phyloP scores from a whole-genome alignment of 1,140 invertebrate species.

The Neotoxoptera formosana region DNA sequence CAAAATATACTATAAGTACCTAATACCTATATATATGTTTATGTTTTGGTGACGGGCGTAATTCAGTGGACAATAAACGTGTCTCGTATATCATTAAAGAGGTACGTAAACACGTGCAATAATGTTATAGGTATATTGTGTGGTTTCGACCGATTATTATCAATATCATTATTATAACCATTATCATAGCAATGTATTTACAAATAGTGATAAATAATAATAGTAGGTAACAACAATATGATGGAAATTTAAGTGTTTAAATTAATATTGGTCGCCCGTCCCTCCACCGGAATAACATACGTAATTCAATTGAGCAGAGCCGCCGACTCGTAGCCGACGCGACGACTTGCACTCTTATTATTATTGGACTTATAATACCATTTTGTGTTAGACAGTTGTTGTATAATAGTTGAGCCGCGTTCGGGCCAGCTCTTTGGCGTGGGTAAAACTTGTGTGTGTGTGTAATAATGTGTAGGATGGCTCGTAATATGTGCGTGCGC shows the following conservation, averaged over 20 bases:
- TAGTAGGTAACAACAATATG: not conserved
- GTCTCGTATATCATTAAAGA: not conserved
- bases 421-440: not conserved
- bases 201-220: not conserved
- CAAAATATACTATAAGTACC: not conserved
- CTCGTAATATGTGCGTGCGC: not conserved
- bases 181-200: not conserved
- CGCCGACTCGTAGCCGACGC: not conserved
- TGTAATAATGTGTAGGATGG: not conserved
- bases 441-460: not conserved
- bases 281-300: not conserved
- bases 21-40: not conserved
- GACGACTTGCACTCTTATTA: not conserved
- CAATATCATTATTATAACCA: not conserved
- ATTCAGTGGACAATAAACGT: not conserved
- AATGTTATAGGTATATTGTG: not conserved
- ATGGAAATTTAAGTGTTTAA: not conserved
- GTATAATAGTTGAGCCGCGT: not conserved
- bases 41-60: not conserved
- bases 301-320: not conserved
- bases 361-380: not conserved
- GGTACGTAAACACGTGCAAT: not conserved
- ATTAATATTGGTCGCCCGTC: not conserved
- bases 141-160: not conserved
- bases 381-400: not conserved